Percentiles rank a stretch among this genome's conserved stretches.
These are phyloP conservation scores for Ptyas mucosa DNA, from an alignment of 2,113 vertebrate genomes.

Conservation along the genomic window DNA sequence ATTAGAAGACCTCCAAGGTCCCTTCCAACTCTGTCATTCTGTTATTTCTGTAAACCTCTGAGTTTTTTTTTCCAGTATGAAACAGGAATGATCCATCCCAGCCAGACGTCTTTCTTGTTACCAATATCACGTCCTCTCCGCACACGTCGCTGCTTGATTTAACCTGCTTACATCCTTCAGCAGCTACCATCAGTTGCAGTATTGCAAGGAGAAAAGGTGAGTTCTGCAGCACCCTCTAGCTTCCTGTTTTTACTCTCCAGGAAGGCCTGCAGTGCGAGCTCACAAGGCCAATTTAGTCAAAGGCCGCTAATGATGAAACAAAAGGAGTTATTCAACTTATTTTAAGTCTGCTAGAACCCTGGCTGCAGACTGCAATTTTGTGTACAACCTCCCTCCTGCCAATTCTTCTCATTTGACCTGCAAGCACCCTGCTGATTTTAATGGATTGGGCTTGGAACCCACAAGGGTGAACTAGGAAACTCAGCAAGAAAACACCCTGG, in stretches of 20 bases:
- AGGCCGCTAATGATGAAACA: constrained; percentile 4
- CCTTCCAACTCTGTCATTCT: neutral
- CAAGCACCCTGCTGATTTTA: neutral
- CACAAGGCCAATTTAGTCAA: constrained; percentile 3
- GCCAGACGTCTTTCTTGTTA: neutral
- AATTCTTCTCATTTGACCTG: neutral
- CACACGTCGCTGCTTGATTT: neutral
- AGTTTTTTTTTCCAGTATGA: neutral
- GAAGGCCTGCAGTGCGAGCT: neutral
- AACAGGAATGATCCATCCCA: neutral
- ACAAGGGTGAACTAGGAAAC: neutral
- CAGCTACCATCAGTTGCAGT: neutral
- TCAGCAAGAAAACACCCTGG: constrained; percentile 21
- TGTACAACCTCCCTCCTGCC: neutral
- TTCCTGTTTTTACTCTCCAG: neutral
- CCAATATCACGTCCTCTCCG: neutral
- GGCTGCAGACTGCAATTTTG: neutral
- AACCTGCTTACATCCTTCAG: neutral
- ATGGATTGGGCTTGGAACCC: neutral
- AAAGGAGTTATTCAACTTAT: neutral
- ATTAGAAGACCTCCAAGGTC: too few species aligned
- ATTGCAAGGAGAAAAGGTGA: neutral
- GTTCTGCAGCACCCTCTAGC: neutral
- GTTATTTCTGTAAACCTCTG: neutral
- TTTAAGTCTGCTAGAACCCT: neutral